These are phyloP conservation scores for Eristalinus sepulchralis DNA, from an alignment of 2,888 invertebrate genomes.

Conservation along the genomic window DNA sequence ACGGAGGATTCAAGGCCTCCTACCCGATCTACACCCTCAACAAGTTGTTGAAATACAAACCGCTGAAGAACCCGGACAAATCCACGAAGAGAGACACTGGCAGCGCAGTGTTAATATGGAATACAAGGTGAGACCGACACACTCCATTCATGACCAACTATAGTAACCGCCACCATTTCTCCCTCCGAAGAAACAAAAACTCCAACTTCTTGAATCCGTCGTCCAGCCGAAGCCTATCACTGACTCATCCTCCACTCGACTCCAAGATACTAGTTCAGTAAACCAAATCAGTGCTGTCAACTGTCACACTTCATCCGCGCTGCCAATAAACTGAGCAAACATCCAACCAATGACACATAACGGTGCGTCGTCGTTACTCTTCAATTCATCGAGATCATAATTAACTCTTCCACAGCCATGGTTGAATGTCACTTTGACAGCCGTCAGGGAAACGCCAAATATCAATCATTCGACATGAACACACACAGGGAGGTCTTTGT, in stretches of 20 bases:
- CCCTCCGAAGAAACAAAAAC: slow-evolving; percentile 9
- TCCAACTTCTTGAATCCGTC: slow-evolving; percentile 20
- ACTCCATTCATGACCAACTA: background rate
- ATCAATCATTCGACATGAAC: slow-evolving; percentile 39
- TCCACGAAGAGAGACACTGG: background rate
- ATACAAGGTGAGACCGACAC: slow-evolving; percentile 22
- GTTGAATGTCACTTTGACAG: slow-evolving; percentile 39
- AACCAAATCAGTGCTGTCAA: background rate
- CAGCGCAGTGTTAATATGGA: background rate
- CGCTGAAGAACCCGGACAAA: background rate
- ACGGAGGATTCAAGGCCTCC: slow-evolving; percentile 60
- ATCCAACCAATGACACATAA: background rate
- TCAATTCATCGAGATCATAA: slow-evolving; percentile 46
- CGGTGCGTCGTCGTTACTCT: slow-evolving; percentile 21
- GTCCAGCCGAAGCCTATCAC: slow-evolving; percentile 1
- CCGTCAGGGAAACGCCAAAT: slow-evolving; percentile 2
- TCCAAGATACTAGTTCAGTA: slow-evolving; percentile 29
- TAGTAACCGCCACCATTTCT: background rate
- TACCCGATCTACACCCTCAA: slow-evolving; percentile 61
- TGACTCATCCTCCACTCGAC: background rate
- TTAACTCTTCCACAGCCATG: slow-evolving; percentile 29
- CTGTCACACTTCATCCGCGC: slow-evolving; percentile 3
- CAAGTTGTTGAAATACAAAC: slow-evolving; percentile 52
- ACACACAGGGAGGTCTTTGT: slow-evolving; percentile 8
- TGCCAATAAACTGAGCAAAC: slow-evolving; percentile 37